Evolutionary conservation across 1,140 invertebrate genomes (phyloP).

Genomic region (Asbolus verrucosus): DNA sequence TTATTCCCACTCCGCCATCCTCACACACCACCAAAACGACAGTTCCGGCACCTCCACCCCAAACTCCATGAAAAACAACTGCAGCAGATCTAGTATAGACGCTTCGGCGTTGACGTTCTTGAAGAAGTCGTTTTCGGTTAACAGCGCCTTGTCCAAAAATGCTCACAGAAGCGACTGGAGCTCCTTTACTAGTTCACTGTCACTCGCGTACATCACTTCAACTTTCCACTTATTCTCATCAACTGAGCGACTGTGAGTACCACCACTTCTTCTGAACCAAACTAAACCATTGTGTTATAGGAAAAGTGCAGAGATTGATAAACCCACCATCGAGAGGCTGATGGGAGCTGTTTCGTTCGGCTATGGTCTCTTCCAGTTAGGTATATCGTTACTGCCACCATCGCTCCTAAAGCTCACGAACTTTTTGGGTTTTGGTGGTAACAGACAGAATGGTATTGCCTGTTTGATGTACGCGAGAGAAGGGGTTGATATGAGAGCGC

Average conservation of each 20-base stretch:
- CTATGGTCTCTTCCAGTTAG: conserved; percentile 79
- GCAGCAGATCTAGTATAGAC: conserved; percentile 12
- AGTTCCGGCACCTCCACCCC: conserved; percentile 11
- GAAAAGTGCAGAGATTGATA: conserved; percentile 43
- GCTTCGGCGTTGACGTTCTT: conserved; percentile 21
- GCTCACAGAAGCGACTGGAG: conserved; percentile 24
- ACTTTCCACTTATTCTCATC: conserved; percentile 24
- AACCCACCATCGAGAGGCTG: conserved; percentile 70
- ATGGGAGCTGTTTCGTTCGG: conserved; percentile 80
- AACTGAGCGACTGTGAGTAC: conserved; percentile 41
- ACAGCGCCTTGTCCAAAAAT: conserved; percentile 49
- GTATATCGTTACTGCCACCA: conserved; percentile 77
- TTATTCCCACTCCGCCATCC: conserved; percentile 17
- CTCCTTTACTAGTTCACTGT: conserved; percentile 28
- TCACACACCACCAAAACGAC: conserved; percentile 36
- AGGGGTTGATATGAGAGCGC: conserved; percentile 78
- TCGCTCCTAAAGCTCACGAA: conserved; percentile 76
- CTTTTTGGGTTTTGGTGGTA: conserved; percentile 80
- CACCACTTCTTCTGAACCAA: not conserved
- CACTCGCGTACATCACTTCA: conserved; percentile 34
- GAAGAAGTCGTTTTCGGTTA: conserved; percentile 56
- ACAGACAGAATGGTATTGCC: conserved; percentile 72
- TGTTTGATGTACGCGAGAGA: conserved; percentile 75
- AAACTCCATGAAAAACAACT: conserved; percentile 20
- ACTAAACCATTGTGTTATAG: too few species aligned